Base-by-base conservation (phyloP, 2,888 invertebrate species). In the Eupithecia inturbata region DNA sequence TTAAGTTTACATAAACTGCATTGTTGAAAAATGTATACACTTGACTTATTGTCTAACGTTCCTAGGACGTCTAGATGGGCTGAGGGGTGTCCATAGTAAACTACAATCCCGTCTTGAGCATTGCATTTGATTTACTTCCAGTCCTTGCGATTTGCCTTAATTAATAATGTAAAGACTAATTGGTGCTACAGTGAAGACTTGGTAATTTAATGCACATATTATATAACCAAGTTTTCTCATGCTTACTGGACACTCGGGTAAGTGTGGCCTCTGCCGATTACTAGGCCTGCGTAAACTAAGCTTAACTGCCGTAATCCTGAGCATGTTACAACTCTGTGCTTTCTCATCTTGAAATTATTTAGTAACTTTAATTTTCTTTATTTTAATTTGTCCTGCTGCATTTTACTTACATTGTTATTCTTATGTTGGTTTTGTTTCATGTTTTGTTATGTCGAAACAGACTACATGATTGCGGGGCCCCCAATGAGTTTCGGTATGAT, bases 401-500 rank as follows among this genome's bases (percentile, higher is more conserved):
- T 84, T 95, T 91, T 94, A 95, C 95, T 95, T 92, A 95, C 95
- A 95, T 95, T 95, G 93, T 95, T 95, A 85, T 95, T 96, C 95
- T 96, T 96, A 89, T 91, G 89, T 94, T 95, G 95, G 95, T 96
- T 96, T 96, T 95, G 95, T 96, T 96, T 95, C 96, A 96, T 96
- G 96, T 96, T 96, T 96, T 96, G 96, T 96, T 96, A 91, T 94
- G 91, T 94, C 88, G 91, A 92, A 93, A 94, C 94, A 94, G 94
- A 94, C 94, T 94, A 94, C 94, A 96, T 96, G 96, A 96, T 96
- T 95, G 96, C 96, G 95, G 96, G 97, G 94, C 96, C 96, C 95
- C 96, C 97, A 94, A 96, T 97, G 96, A 96, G 96, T 95, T 97
- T 96, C 96, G 97, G 97, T 96, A 97, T 97, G 95, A 96, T 97